Percentiles rank a stretch among this genome's conserved stretches.
phyloP scores from a whole-genome alignment of 2,888 invertebrate species.

The Chironomus tentans region DNA sequence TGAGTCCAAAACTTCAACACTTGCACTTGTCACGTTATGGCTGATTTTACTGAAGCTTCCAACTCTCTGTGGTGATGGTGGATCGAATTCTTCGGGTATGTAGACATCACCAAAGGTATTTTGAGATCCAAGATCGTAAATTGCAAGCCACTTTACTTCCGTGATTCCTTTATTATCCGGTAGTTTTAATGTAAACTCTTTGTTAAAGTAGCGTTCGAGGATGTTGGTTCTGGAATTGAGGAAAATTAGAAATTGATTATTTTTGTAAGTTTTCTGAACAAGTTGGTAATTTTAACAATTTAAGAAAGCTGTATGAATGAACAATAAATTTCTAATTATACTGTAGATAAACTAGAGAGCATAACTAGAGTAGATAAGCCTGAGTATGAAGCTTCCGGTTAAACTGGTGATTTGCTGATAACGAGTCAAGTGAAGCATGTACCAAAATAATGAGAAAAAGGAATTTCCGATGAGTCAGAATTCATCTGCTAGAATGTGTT shows the following conservation, averaged over 20 bases:
- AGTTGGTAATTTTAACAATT: too few species aligned
- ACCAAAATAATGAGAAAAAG: too few species aligned
- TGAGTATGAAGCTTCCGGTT: too few species aligned
- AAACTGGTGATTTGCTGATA: too few species aligned
- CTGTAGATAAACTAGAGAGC: too few species aligned
- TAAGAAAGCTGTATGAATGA: too few species aligned
- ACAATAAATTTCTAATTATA: too few species aligned
- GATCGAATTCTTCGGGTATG: constrained; percentile 82
- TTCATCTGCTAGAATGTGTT: too few species aligned
- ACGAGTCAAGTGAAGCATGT: too few species aligned
- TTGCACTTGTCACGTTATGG: constrained; percentile 59
- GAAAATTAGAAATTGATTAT: background rate
- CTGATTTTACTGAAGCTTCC: constrained; percentile 50
- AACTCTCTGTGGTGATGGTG: constrained; percentile 59
- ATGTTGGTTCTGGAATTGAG: constrained; percentile 61
- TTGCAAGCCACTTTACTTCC: constrained; percentile 80
- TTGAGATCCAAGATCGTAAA: constrained; percentile 79
- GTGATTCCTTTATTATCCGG: constrained; percentile 80
- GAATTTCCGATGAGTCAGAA: too few species aligned
- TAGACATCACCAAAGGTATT: constrained; percentile 84
- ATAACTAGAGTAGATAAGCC: too few species aligned
- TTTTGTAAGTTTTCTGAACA: too few species aligned
- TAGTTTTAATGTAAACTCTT: constrained; percentile 68
- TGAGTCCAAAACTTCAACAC: constrained; percentile 68
- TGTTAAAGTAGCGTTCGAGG: constrained; percentile 74